Conservation (phyloP, 2,797 vertebrate species). For the Cyprinella venusta region DNA sequence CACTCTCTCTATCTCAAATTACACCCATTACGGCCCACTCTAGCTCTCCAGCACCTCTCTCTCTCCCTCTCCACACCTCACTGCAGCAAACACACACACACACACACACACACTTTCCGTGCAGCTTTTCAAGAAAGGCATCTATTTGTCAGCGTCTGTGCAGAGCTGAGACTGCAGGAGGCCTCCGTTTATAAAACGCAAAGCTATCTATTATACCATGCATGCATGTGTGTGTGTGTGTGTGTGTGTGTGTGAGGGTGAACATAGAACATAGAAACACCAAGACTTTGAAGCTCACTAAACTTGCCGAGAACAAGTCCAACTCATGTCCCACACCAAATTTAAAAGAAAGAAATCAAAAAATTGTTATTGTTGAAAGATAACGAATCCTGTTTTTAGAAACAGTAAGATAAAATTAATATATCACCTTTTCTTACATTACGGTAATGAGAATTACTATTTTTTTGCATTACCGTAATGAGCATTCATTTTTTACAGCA, state of each 20-base stretch:
- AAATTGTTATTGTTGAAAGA: background rate
- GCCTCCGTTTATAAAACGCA: conserved; percentile 39
- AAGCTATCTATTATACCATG: conserved; percentile 20
- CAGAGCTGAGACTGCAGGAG: conserved; percentile 46
- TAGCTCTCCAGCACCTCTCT: conserved; percentile 54
- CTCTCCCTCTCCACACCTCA: conserved; percentile 43
- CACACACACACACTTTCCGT: conserved; percentile 3
- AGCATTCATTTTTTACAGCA: background rate
- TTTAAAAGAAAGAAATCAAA: background rate
- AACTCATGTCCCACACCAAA: background rate
- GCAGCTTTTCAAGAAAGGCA: conserved; percentile 47
- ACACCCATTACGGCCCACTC: conserved; percentile 60
- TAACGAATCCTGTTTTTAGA: background rate
- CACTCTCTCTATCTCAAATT: conserved; percentile 40
- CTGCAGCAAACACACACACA: conserved; percentile 29
- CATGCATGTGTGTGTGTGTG: background rate
- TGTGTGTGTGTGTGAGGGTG: background rate
- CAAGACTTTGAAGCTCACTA: background rate
- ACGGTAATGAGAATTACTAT: too few species aligned
- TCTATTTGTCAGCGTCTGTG: conserved; percentile 38
- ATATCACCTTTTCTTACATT: too few species aligned
- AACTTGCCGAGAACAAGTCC: background rate
- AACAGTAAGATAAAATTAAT: background rate
- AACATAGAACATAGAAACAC: conserved; percentile 2
- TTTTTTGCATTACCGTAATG: background rate